Evolutionary conservation across 2,888 invertebrate genomes (phyloP).

Genomic region (Microplitis deprimator): DNA sequence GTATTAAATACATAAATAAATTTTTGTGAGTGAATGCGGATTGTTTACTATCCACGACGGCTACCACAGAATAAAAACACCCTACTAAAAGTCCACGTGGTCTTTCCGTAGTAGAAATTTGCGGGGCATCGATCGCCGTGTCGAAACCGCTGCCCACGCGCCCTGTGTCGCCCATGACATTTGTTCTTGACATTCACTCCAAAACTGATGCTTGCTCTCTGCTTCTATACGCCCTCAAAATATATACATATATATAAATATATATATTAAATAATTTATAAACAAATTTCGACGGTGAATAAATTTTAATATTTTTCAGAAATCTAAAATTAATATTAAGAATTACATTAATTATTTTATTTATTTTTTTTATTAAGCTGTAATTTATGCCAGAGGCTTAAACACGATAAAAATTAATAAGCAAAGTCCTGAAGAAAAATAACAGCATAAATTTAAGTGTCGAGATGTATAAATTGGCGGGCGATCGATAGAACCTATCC

Average conservation of each 20-base stretch:
- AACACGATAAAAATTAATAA: background rate
- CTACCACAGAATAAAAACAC: background rate
- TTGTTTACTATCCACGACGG: background rate
- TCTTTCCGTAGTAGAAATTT: constrained; percentile 57
- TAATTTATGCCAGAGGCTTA: no score
- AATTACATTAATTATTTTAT: no score
- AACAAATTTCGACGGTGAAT: no score
- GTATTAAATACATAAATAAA: background rate
- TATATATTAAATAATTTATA: no score
- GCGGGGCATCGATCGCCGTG: constrained; percentile 64
- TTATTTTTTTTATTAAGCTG: no score
- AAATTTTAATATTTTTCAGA: no score
- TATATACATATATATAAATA: background rate
- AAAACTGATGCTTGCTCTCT: background rate
- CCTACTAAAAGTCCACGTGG: constrained; percentile 39
- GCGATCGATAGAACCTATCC: constrained; percentile 44
- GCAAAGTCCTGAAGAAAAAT: background rate
- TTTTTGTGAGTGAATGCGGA: background rate
- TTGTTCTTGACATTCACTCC: constrained; percentile 16
- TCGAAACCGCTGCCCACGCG: constrained; percentile 32
- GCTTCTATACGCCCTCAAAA: background rate
- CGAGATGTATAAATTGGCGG: constrained; percentile 45
- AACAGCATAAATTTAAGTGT: background rate
- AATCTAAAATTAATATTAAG: no score
- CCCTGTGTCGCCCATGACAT: constrained; percentile 23